Evolutionary conservation across 1,140 invertebrate genomes (phyloP).

Genomic region (Leptopilina boulardi): DNA sequence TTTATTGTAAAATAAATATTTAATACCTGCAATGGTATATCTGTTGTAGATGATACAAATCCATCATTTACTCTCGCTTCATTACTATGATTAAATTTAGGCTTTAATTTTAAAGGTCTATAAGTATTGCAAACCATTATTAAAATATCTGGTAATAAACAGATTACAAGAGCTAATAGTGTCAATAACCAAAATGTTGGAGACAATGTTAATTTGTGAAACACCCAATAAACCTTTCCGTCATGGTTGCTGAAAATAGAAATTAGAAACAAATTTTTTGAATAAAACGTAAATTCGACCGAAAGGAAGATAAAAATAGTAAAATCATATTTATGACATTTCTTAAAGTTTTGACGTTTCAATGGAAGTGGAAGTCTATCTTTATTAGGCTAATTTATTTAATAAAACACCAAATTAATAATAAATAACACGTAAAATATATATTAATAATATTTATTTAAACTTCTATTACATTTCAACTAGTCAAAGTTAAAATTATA

Average conservation of each 20-base stretch:
- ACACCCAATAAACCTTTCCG: slow-evolving; percentile 80
- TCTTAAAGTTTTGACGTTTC: too few species aligned
- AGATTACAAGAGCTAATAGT: slow-evolving; percentile 75
- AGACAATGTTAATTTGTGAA: slow-evolving; percentile 78
- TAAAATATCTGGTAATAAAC: slow-evolving; percentile 80
- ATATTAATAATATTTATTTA: too few species aligned
- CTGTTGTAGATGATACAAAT: slow-evolving; percentile 4
- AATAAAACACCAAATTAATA: too few species aligned
- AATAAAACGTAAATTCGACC: too few species aligned
- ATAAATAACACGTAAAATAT: too few species aligned
- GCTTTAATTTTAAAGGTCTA: slow-evolving; percentile 49
- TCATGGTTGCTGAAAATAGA: slow-evolving; percentile 76
- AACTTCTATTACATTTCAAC: too few species aligned
- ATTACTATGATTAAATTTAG: slow-evolving; percentile 33
- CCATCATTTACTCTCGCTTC: neutral
- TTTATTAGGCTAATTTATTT: too few species aligned
- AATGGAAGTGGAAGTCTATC: too few species aligned
- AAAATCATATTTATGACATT: too few species aligned
- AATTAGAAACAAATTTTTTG: too few species aligned
- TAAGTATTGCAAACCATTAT: slow-evolving; percentile 61
- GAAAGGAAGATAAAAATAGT: too few species aligned
- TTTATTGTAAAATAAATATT: neutral
- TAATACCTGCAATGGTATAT: neutral
- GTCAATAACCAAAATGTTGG: slow-evolving; percentile 80
- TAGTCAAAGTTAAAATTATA: too few species aligned